Base-by-base conservation (phyloP, 2,888 invertebrate species). In the Azorinus chamasolen region DNA sequence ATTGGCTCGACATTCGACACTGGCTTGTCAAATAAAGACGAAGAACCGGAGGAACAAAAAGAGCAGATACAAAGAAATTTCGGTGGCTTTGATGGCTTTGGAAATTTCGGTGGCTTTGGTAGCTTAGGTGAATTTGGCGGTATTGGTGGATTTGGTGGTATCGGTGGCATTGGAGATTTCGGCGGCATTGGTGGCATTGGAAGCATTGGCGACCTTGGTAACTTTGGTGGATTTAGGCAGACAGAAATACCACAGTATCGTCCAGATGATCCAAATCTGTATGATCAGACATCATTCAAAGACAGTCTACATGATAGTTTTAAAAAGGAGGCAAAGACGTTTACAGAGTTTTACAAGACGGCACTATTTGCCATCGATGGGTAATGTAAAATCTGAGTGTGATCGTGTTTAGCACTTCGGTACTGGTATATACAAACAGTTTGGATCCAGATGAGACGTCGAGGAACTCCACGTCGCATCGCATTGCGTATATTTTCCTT, bases 1-100 rank as follows among this genome's bases (percentile, higher is more conserved):
- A 65, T 79, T 24, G 79, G 79, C 1, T 74, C 74, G 18, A 71
- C 74, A 14, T 70, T 54, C 12, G 79, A 79, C 6, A 57, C 79
- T 20, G 79, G 79, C 0, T 70, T 74, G 25, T 41, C 74, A 8
- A 58, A 20, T 10, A 74, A 70, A n/a, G 77, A 51, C 6, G 75
- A 64, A 32, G 74, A 74, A 10, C 69, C 73, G 2, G 53, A 65
- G 2, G 45, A 63, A 14, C 54, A 64, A 24, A 45, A 50, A 32
- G 73, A 78, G 37, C 51, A 64, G 20, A 61, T 73, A 16, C 39
- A 64, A 43, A 58, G 78, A 45, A 46, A 57, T 16, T 10, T 16
- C n/a, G 57, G 27, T 22, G 37, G 24, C 3, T 12, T 20, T 18
- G 41, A 57, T 5, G 55, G 46, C 18, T 39, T 69, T 22, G 73